Conservation (phyloP, 2,888 invertebrate genomes). For the Diploptera punctata region DNA sequence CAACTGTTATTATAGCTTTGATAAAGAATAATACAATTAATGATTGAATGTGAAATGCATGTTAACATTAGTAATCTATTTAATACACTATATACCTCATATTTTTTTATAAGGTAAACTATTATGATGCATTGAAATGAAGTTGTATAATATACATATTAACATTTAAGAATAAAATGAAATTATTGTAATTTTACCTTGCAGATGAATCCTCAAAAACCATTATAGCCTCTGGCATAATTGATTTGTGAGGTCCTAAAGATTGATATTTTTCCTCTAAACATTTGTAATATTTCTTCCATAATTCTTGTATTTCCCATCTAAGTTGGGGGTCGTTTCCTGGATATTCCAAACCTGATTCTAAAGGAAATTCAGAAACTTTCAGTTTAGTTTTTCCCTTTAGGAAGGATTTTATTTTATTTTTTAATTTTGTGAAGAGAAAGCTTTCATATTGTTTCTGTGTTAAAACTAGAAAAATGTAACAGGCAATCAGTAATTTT, state of each 20-base stretch:
- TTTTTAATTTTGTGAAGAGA: not conserved
- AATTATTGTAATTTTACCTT: slow-evolving; percentile 48
- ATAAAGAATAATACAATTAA: too few species aligned
- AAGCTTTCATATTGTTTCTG: not conserved
- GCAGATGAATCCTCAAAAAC: slow-evolving; percentile 59
- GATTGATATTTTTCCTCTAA: slow-evolving; percentile 51
- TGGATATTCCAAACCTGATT: slow-evolving; percentile 54
- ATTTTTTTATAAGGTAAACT: too few species aligned
- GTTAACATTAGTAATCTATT: too few species aligned
- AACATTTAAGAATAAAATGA: not conserved
- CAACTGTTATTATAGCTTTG: too few species aligned
- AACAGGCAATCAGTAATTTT: not conserved
- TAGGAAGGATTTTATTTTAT: slow-evolving; percentile 1
- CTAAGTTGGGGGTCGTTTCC: slow-evolving; percentile 53
- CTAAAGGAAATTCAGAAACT: not conserved
- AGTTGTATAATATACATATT: too few species aligned
- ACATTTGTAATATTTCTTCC: slow-evolving; percentile 64
- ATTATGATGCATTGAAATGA: too few species aligned
- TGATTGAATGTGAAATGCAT: too few species aligned
- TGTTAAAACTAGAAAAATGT: not conserved
- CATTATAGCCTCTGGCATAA: slow-evolving; percentile 53
- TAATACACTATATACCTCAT: too few species aligned
- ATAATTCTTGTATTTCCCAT: slow-evolving; percentile 55
- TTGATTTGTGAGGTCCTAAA: slow-evolving; percentile 52
- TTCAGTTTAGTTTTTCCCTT: not conserved